A percentile compares a stretch with the other conserved stretches of the same genome.
These are phyloP conservation scores for Autographa pulchrina DNA, from an alignment of 2,888 invertebrate genomes.

Conservation along the genomic window DNA sequence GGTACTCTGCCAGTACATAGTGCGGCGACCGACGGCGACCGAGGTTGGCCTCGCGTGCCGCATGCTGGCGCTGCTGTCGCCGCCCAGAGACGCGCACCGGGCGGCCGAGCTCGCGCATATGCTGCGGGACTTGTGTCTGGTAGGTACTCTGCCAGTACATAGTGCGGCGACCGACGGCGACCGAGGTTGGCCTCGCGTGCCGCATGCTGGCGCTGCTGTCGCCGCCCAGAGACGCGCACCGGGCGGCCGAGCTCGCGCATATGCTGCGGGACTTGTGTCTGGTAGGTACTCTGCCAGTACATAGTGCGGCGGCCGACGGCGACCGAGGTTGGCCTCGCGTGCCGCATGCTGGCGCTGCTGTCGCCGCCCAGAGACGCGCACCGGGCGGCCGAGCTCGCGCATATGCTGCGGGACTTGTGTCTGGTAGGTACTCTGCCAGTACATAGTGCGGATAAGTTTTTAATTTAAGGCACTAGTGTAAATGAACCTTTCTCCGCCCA, in stretches of 20 bases:
- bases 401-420: slow-evolving; percentile 72
- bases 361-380: slow-evolving; percentile 76
- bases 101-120: slow-evolving; percentile 74
- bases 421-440: slow-evolving; percentile 62
- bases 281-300: slow-evolving; percentile 64
- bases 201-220: slow-evolving; percentile 82
- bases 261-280: slow-evolving; percentile 73
- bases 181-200: slow-evolving; percentile 78
- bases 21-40: slow-evolving; percentile 69
- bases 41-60: slow-evolving; percentile 80
- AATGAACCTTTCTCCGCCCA: too few species aligned
- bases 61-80: slow-evolving; percentile 81
- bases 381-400: slow-evolving; percentile 73
- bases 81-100: slow-evolving; percentile 77
- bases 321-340: slow-evolving; percentile 75
- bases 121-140: slow-evolving; percentile 73
- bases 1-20: slow-evolving; percentile 75
- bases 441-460: slow-evolving; percentile 75
- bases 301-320: slow-evolving; percentile 72
- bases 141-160: slow-evolving; percentile 76
- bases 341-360: slow-evolving; percentile 72
- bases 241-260: slow-evolving; percentile 73
- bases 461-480: too few species aligned
- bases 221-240: slow-evolving; percentile 77
- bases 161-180: slow-evolving; percentile 69